Evolutionary conservation across 2,797 vertebrate species (phyloP).

Genomic region (Amphiprion clarkii): DNA sequence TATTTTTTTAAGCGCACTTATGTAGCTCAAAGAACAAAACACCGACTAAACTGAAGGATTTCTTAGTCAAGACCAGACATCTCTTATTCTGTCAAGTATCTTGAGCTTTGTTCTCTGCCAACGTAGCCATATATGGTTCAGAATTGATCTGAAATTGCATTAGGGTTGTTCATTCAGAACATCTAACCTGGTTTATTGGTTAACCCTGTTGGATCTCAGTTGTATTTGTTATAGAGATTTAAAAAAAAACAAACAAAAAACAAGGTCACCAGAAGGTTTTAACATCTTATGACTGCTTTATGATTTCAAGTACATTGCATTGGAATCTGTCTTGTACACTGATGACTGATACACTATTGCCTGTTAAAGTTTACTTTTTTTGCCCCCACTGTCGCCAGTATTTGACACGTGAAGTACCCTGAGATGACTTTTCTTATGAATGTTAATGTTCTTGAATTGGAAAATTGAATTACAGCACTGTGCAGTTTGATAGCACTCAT

Average conservation of each 20-base stretch:
- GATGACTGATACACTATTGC: no score
- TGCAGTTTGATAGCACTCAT: neutral
- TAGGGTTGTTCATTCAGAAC: constrained; percentile 23
- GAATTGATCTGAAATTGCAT: constrained; percentile 13
- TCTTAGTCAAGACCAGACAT: constrained; percentile 1
- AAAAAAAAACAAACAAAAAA: neutral
- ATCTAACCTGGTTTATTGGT: constrained; percentile 8
- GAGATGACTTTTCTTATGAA: no score
- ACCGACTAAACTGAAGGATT: neutral
- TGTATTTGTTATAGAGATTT: neutral
- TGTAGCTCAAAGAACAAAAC: constrained; percentile 31
- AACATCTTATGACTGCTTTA: neutral
- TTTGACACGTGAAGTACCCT: no score
- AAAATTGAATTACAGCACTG: neutral
- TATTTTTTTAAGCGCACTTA: constrained; percentile 9
- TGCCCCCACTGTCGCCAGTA: no score
- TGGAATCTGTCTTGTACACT: no score
- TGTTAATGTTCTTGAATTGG: no score
- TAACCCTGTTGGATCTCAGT: neutral
- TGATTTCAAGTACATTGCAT: no score
- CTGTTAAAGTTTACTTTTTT: no score
- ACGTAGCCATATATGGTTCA: neutral
- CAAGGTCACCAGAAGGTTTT: neutral
- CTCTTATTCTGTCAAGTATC: neutral
- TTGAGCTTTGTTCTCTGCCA: constrained; percentile 18